phyloP scores from a whole-genome alignment of 2,888 invertebrate genomes.

The Andrena dorsata region DNA sequence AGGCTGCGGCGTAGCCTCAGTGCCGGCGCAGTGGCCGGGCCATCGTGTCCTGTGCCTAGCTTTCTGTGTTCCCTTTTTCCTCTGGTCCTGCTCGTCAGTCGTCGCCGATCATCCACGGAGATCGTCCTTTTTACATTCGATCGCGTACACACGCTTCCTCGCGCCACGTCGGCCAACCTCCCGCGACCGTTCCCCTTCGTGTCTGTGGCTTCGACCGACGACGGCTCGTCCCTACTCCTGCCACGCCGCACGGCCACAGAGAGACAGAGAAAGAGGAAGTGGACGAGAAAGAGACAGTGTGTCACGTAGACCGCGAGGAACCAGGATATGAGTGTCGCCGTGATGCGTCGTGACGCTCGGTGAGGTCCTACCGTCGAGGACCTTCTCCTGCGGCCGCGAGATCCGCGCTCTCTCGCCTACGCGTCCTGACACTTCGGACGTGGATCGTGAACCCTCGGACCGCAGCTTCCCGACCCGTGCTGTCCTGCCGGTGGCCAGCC shows the following conservation, averaged over 20 bases:
- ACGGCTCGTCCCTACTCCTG: neutral
- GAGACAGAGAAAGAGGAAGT: no score
- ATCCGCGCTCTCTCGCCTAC: neutral
- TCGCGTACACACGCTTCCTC: neutral
- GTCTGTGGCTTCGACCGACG: neutral
- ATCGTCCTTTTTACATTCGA: conserved; percentile 37
- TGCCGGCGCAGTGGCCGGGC: conserved; percentile 85
- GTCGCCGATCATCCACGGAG: conserved; percentile 53
- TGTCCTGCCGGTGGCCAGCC: conserved; percentile 7
- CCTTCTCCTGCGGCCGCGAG: conserved; percentile 32
- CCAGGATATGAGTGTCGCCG: conserved; percentile 32
- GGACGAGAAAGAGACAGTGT: neutral
- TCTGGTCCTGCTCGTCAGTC: conserved; percentile 65
- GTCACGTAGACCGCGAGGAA: conserved; percentile 30
- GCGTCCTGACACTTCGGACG: no score
- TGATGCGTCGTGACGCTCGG: conserved; percentile 57
- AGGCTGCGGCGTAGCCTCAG: conserved; percentile 84
- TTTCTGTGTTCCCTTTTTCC: conserved; percentile 66
- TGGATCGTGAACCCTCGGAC: neutral
- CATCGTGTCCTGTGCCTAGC: conserved; percentile 82
- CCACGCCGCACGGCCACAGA: neutral
- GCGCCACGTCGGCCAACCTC: neutral
- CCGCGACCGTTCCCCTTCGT: neutral
- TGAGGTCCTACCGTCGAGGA: conserved; percentile 29
- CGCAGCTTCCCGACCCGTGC: neutral